These are phyloP conservation scores for Tetramorium simillimum DNA, from an alignment of 1,140 invertebrate genomes.

Conservation along the genomic window DNA sequence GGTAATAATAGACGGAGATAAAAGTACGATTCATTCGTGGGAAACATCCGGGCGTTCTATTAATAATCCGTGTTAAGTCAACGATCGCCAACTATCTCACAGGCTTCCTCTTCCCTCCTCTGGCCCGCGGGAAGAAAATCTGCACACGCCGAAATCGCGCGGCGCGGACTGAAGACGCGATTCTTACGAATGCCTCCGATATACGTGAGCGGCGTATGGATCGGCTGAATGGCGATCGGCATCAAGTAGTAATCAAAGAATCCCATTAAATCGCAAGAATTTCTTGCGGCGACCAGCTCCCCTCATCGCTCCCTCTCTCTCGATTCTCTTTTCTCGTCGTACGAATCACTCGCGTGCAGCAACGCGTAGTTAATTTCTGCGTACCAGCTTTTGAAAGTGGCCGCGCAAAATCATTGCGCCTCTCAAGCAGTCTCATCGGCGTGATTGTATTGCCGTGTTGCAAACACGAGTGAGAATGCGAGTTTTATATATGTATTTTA, in stretches of 20 bases:
- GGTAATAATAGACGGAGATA: slow-evolving; percentile 20
- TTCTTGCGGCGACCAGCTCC: slow-evolving; percentile 80
- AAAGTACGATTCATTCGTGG: slow-evolving; percentile 36
- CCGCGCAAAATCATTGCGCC: slow-evolving; percentile 45
- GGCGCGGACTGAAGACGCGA: slow-evolving; percentile 75
- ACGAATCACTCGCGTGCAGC: slow-evolving; percentile 25
- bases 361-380: slow-evolving; percentile 68
- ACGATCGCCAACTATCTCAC: slow-evolving; percentile 31
- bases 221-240: slow-evolving; percentile 78
- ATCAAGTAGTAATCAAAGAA: slow-evolving; percentile 84
- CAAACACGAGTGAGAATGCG: neutral
- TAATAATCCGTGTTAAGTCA: slow-evolving; percentile 39
- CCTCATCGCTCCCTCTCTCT: slow-evolving; percentile 52
- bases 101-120: neutral
- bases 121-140: slow-evolving; percentile 7
- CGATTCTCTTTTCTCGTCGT: slow-evolving; percentile 22
- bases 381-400: slow-evolving; percentile 62
- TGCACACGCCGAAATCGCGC: slow-evolving; percentile 60
- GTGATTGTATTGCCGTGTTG: neutral
- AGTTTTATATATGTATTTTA: neutral
- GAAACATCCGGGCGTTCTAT: slow-evolving; percentile 46
- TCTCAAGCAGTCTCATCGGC: neutral
- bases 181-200: slow-evolving; percentile 78
- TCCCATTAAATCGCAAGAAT: slow-evolving; percentile 84
- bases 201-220: slow-evolving; percentile 81